phyloP scores from a whole-genome alignment of 1,140 invertebrate genomes.

The Calycopis cecrops region DNA sequence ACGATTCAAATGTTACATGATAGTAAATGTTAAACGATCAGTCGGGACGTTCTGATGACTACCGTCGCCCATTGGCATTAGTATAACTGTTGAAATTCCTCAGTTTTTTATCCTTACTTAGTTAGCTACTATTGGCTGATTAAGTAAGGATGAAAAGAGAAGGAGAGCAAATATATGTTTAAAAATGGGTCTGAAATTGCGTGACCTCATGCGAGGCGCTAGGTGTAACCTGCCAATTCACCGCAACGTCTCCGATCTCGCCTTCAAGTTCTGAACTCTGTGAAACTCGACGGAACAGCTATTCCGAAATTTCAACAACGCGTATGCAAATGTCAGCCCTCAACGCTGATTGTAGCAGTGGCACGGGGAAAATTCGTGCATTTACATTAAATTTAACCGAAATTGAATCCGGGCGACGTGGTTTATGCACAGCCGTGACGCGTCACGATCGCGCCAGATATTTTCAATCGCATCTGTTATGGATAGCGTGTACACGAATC shows the following conservation, averaged over 20 bases:
- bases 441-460: constrained; percentile 55
- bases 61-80: too few species aligned
- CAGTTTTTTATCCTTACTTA: too few species aligned
- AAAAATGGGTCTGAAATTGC: too few species aligned
- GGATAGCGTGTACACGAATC: constrained; percentile 25
- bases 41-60: too few species aligned
- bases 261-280: constrained; percentile 61
- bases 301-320: constrained; percentile 62
- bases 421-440: constrained; percentile 52
- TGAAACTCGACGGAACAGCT: constrained; percentile 59
- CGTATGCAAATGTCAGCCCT: constrained; percentile 72
- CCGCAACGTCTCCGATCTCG: constrained; percentile 45
- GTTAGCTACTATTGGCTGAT: too few species aligned
- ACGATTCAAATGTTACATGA: too few species aligned
- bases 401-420: constrained; percentile 60
- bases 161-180: too few species aligned
- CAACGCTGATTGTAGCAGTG: constrained; percentile 72
- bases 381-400: constrained; percentile 71
- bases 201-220: constrained; percentile 46
- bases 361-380: constrained; percentile 68
- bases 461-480: constrained; percentile 56
- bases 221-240: constrained; percentile 43
- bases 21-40: too few species aligned
- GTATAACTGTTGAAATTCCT: too few species aligned
- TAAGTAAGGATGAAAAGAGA: too few species aligned